Conservation (phyloP, 2,113 vertebrate genomes). For the Mystacornis crossleyi region DNA sequence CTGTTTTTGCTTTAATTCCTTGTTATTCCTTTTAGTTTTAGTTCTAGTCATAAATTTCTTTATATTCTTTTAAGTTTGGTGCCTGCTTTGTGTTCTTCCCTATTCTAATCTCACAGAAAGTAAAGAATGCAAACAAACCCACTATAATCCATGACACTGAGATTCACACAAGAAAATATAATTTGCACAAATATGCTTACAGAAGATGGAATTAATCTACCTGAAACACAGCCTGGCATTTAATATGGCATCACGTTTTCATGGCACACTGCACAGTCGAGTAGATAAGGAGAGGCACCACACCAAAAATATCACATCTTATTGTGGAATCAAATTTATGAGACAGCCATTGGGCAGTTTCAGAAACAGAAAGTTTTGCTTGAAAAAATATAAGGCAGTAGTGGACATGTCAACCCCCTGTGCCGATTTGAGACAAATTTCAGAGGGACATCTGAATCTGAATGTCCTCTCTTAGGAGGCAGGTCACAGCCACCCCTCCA, state of each 20-base stretch:
- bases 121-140: too few relatives aligned
- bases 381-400: not conserved
- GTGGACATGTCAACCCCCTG: rapidly evolving
- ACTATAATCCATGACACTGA: not conserved
- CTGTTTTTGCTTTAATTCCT: too few relatives aligned
- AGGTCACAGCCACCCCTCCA: too few relatives aligned
- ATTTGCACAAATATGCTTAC: not conserved
- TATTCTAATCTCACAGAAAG: too few relatives aligned
- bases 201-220: not conserved
- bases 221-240: not conserved
- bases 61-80: too few relatives aligned
- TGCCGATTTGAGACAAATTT: too few relatives aligned
- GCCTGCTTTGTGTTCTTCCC: too few relatives aligned
- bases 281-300: not conserved
- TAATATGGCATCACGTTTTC: not conserved
- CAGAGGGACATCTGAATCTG: too few relatives aligned
- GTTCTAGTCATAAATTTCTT: too few relatives aligned
- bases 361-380: not conserved
- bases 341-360: not conserved
- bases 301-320: not conserved
- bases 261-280: not conserved
- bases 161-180: not conserved
- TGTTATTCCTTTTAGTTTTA: too few relatives aligned
- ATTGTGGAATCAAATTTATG: not conserved
- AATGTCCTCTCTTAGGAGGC: too few relatives aligned